Percentiles rank a stretch among this genome's conserved stretches.
Conservation (phyloP, 2,113 vertebrate species). For the Chascanopsetta lugubris region DNA sequence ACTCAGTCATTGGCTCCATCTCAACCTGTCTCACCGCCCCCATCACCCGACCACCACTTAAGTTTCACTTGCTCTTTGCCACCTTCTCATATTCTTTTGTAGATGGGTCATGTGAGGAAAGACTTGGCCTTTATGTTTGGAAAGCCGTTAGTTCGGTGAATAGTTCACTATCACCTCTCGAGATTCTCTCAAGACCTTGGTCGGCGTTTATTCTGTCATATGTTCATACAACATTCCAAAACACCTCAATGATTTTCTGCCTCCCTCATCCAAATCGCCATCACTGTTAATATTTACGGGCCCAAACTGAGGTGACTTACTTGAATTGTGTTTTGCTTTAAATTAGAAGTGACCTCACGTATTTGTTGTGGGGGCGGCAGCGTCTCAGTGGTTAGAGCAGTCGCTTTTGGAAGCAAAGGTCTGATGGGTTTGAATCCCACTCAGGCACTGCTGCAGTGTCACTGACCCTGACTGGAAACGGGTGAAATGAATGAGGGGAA, state of each 20-base stretch:
- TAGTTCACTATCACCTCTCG: neutral
- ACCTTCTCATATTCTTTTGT: constrained; percentile 28
- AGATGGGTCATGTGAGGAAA: constrained; percentile 12
- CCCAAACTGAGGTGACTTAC: no score
- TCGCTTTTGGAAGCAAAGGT: no score
- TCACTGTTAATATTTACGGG: neutral
- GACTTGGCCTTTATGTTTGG: constrained; percentile 22
- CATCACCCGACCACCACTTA: constrained; percentile 16
- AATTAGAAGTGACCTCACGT: no score
- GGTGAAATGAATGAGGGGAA: no score
- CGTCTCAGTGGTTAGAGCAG: no score
- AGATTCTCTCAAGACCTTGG: neutral
- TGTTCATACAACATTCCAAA: neutral
- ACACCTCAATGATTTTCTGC: neutral
- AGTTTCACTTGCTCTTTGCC: constrained; percentile 32
- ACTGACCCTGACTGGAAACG: no score
- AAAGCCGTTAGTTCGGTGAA: constrained; percentile 8
- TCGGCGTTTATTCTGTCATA: neutral
- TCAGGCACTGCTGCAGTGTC: no score
- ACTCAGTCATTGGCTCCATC: constrained; percentile 42
- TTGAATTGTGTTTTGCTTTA: no score
- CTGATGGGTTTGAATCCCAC: no score
- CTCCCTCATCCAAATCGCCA: neutral
- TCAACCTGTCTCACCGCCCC: constrained; percentile 6
- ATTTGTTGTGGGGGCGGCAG: no score